phyloP scores from a whole-genome alignment of 2,113 vertebrate genomes.

The human region GRCh38 chr13:81285001-81285500 shows the following conservation, averaged over 20 bases:
- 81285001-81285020: not conserved
- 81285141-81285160: not conserved
- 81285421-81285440: not conserved
- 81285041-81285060: not conserved
- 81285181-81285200: not conserved
- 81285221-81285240: not conserved
- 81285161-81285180: not conserved
- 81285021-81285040: not conserved
- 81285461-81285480: too few species aligned
- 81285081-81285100: not conserved
- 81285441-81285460: too few species aligned
- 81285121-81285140: not conserved
- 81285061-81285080: not conserved
- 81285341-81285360: not conserved
- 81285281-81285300: not conserved
- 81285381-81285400: too few species aligned
- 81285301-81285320: not conserved
- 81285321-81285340: not conserved
- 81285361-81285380: not conserved
- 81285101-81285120: not conserved
- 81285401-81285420: not conserved
- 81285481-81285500: too few species aligned
- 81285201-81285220: not conserved
- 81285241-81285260: not conserved
- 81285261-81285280: not conserved